Percentiles rank a stretch among this genome's conserved stretches.
Conservation (phyloP, 2,797 vertebrate species). For the Brachymystax lenok region DNA sequence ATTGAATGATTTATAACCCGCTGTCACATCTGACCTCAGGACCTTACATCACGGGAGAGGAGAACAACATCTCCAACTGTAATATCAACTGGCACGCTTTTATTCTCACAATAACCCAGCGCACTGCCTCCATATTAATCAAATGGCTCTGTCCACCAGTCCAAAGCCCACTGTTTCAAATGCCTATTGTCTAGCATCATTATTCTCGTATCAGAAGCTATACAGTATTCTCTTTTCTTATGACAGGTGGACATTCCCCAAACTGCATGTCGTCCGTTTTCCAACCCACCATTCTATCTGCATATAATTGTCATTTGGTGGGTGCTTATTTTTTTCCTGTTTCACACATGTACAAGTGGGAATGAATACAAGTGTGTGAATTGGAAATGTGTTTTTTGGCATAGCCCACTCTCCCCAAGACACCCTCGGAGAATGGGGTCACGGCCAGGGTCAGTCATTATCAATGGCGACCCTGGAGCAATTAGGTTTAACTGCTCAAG, state of each 20-base stretch:
- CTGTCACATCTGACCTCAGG: slow-evolving; percentile 15
- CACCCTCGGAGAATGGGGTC: too few relatives aligned
- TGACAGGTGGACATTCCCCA: slow-evolving; percentile 47
- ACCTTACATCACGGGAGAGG: neutral
- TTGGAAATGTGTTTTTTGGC: too few relatives aligned
- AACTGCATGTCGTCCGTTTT: neutral
- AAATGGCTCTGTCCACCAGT: slow-evolving; percentile 33
- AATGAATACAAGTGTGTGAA: too few relatives aligned
- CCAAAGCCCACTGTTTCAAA: slow-evolving; percentile 55
- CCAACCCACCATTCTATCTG: slow-evolving; percentile 32
- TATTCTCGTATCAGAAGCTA: slow-evolving; percentile 73
- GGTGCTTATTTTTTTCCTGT: too few relatives aligned
- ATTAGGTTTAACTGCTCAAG: too few relatives aligned
- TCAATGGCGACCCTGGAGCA: too few relatives aligned
- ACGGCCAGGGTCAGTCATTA: too few relatives aligned
- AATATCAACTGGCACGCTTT: slow-evolving; percentile 23
- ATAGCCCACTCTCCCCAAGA: too few relatives aligned
- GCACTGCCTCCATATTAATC: slow-evolving; percentile 51
- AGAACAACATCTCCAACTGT: slow-evolving; percentile 7
- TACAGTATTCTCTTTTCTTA: slow-evolving; percentile 66
- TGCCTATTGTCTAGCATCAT: slow-evolving; percentile 60
- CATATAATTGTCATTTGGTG: neutral
- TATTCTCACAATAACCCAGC: slow-evolving; percentile 20
- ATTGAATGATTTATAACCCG: slow-evolving; percentile 6
- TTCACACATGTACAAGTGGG: too few relatives aligned